Evolutionary conservation across 2,797 vertebrate genomes (phyloP).

Genomic region (Anisognathus igniventris): DNA sequence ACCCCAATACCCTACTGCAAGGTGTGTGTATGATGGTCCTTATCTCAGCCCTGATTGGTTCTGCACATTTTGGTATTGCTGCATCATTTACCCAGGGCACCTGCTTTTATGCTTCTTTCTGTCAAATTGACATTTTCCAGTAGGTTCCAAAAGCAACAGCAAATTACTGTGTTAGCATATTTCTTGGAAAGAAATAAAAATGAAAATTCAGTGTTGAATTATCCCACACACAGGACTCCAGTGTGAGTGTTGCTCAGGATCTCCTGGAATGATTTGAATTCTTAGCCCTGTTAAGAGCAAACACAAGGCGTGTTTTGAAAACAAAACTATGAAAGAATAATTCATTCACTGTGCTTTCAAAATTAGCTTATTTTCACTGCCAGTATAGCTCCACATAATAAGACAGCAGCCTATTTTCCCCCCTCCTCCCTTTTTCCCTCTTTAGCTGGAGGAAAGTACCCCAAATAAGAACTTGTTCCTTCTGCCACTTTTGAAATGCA

Average conservation of each 20-base stretch:
- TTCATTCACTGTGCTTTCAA: neutral
- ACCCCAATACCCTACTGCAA: neutral
- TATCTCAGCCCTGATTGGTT: neutral
- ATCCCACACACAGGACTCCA: neutral
- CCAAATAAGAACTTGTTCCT: neutral
- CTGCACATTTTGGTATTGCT: neutral
- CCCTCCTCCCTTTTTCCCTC: neutral
- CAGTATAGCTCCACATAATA: neutral
- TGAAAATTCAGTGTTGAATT: neutral
- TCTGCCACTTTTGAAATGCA: neutral
- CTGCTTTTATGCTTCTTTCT: neutral
- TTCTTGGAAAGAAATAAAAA: neutral
- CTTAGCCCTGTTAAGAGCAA: neutral
- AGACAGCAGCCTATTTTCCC: rapidly evolving
- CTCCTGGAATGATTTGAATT: neutral
- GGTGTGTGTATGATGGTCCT: rapidly evolving
- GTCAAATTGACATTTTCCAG: neutral
- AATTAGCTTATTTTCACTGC: neutral
- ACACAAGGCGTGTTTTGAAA: neutral
- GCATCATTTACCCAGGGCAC: neutral
- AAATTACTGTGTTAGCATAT: neutral
- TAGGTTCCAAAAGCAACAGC: neutral
- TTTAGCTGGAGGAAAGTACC: neutral
- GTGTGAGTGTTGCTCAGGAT: neutral
- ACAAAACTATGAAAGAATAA: neutral